phyloP scores from a whole-genome alignment of 2,113 vertebrate species.

The Paratilapia polleni region DNA sequence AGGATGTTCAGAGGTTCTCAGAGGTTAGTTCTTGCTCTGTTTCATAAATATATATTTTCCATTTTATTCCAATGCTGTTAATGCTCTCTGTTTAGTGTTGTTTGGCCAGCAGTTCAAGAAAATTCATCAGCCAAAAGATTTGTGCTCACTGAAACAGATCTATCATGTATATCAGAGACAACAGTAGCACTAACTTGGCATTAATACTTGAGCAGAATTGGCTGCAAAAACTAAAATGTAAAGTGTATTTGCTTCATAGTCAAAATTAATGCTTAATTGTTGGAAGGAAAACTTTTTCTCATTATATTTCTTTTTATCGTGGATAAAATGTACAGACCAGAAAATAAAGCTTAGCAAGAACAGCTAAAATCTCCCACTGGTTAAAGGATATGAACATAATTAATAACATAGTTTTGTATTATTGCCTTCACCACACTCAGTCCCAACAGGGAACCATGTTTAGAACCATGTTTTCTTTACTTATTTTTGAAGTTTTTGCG shows the following conservation, averaged over 20 bases:
- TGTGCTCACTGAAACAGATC: neutral
- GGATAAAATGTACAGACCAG: neutral
- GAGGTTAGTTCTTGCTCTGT: conserved; percentile 84
- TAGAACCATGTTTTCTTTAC: neutral
- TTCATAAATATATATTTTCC: neutral
- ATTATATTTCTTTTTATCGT: neutral
- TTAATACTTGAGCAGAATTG: neutral
- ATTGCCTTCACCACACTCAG: neutral
- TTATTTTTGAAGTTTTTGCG: neutral
- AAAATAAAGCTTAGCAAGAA: neutral
- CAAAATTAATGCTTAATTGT: neutral
- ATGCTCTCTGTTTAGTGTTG: neutral
- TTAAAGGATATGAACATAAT: neutral
- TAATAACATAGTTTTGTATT: neutral
- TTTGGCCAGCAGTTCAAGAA: neutral
- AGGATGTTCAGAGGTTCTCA: conserved; percentile 97
- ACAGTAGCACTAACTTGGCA: neutral
- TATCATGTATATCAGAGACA: neutral
- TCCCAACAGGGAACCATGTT: neutral
- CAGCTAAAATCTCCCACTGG: neutral
- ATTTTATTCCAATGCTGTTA: neutral
- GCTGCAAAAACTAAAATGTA: neutral
- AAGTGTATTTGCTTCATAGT: neutral
- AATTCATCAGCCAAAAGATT: too few relatives aligned
- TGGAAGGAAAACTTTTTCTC: neutral